Evolutionary conservation across 1,140 invertebrate genomes (phyloP).

Genomic region (Vanessa atalanta): DNA sequence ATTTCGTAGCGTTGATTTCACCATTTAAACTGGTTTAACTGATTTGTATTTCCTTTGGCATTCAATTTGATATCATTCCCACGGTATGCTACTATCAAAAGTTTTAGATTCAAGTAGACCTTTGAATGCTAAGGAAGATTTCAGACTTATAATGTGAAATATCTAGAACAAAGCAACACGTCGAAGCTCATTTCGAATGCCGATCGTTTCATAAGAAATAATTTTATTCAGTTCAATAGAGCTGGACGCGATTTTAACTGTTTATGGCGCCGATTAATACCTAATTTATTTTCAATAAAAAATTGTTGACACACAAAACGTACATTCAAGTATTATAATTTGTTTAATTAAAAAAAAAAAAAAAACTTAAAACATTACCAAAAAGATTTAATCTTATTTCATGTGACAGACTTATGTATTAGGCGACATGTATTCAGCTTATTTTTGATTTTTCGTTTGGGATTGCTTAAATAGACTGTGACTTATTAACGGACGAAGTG

Average conservation of each 20-base stretch:
- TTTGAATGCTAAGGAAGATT: conserved; percentile 6
- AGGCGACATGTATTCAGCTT: conserved; percentile 61
- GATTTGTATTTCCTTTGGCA: conserved; percentile 47
- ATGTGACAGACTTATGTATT: conserved; percentile 48
- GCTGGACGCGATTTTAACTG: conserved; percentile 16
- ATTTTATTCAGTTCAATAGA: conserved; percentile 43
- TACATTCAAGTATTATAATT: too few relatives aligned
- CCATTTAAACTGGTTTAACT: conserved; percentile 49
- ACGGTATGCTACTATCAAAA: conserved; percentile 39
- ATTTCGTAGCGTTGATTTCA: conserved; percentile 48
- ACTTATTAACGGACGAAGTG: conserved; percentile 77
- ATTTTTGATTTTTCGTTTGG: conserved; percentile 77
- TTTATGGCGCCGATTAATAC: neutral
- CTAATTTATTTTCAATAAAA: neutral
- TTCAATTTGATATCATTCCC: conserved; percentile 44
- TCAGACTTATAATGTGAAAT: conserved; percentile 20
- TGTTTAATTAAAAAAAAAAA: too few relatives aligned
- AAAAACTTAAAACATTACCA: too few relatives aligned
- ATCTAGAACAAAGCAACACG: conserved; percentile 51
- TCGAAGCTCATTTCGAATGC: conserved; percentile 47
- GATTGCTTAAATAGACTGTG: conserved; percentile 76
- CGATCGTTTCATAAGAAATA: conserved; percentile 56
- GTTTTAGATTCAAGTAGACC: conserved; percentile 16
- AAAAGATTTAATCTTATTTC: conserved; percentile 29
- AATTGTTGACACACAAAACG: too few relatives aligned